Percentiles rank a stretch among this genome's conserved stretches.
Evolutionary conservation across 2,797 vertebrate species (phyloP).

Genomic region (Gallirallus australis): DNA sequence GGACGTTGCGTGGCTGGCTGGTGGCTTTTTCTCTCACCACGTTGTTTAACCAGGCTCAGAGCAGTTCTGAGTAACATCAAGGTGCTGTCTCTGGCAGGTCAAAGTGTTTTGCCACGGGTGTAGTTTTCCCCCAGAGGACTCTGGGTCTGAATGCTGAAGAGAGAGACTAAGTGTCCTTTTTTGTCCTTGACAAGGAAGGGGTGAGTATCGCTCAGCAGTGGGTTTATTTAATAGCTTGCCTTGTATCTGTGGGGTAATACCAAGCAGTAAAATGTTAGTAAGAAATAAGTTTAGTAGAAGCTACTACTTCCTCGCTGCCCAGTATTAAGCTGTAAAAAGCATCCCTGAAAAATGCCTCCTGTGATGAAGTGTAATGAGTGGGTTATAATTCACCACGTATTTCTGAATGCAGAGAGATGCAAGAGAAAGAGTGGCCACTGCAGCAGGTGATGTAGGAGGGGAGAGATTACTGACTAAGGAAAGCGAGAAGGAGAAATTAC

Average conservation of each 20-base stretch:
- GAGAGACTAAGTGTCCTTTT: neutral
- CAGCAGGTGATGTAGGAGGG: slow-evolving; percentile 14
- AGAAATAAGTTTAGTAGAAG: neutral
- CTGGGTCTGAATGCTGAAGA: neutral
- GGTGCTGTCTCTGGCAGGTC: neutral
- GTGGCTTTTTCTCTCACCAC: fast-evolving
- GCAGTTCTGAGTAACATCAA: neutral
- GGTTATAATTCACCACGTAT: slow-evolving; percentile 46
- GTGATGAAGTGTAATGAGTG: slow-evolving; percentile 33
- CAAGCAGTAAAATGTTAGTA: neutral
- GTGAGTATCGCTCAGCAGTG: neutral
- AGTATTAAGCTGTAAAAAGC: slow-evolving; percentile 24
- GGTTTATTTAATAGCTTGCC: slow-evolving; percentile 27
- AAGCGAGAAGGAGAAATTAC: slow-evolving; percentile 29
- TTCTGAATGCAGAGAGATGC: slow-evolving; percentile 34
- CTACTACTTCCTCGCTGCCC: slow-evolving; percentile 5
- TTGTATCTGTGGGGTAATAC: neutral
- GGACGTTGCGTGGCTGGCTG: neutral
- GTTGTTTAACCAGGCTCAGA: neutral
- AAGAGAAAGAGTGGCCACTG: neutral
- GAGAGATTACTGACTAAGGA: neutral
- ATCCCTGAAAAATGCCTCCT: neutral
- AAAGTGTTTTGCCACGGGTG: neutral
- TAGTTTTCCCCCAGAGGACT: neutral
- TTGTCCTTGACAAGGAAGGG: neutral